phyloP scores from a whole-genome alignment of 2,888 invertebrate species.

The Eupithecia inturbata region DNA sequence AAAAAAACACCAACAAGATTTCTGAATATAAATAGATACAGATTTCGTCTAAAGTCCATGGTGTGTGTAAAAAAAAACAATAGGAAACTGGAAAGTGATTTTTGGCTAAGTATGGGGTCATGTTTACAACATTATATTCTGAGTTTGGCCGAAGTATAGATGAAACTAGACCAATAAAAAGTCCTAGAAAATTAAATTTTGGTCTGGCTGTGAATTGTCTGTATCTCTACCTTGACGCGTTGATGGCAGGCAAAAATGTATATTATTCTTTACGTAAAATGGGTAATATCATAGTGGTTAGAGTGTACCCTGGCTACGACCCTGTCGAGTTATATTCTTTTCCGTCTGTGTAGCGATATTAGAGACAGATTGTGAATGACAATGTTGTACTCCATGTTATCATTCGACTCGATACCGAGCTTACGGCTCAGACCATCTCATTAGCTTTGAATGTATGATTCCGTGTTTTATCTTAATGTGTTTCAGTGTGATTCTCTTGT shows the following conservation, averaged over 20 bases:
- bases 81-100: no score
- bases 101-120: no score
- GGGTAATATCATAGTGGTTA: neutral
- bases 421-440: conserved; percentile 62
- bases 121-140: no score
- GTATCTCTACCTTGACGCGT: neutral
- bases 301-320: conserved; percentile 27
- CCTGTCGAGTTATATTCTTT: conserved; percentile 69
- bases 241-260: neutral
- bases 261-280: neutral
- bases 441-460: conserved; percentile 79
- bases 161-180: neutral
- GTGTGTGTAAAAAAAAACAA: no score
- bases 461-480: conserved; percentile 56
- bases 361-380: conserved; percentile 73
- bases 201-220: neutral
- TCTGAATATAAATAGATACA: no score
- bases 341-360: conserved; percentile 76
- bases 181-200: no score
- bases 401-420: conserved; percentile 61
- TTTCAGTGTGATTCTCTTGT: conserved; percentile 60
- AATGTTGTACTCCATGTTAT: conserved; percentile 75
- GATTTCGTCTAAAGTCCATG: no score
- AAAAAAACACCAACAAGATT: no score
- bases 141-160: no score